phyloP scores from a whole-genome alignment of 2,113 vertebrate genomes.

The Trogon melanurus region DNA sequence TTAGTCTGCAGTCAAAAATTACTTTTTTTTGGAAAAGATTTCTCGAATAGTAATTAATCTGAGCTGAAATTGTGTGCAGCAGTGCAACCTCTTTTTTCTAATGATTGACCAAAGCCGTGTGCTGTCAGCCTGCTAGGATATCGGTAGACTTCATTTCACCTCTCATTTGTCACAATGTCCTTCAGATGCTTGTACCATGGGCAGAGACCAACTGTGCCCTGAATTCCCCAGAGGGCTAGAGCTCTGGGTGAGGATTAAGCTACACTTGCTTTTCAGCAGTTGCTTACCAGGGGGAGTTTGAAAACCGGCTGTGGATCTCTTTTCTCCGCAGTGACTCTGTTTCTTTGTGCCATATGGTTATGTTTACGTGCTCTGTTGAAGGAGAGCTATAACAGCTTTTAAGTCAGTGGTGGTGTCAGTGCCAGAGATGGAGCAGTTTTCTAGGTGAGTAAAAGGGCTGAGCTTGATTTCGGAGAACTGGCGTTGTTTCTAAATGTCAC shows the following conservation, averaged over 20 bases:
- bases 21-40: background rate
- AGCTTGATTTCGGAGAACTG: background rate
- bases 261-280: background rate
- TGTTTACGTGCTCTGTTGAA: background rate
- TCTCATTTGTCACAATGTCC: background rate
- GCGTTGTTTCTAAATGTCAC: background rate
- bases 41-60: background rate
- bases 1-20: background rate
- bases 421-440: background rate
- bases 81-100: background rate
- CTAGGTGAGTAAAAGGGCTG: background rate
- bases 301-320: background rate
- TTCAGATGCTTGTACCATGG: background rate
- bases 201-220: background rate
- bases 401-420: background rate
- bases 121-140: background rate
- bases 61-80: background rate
- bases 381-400: slow-evolving; percentile 8
- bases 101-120: background rate
- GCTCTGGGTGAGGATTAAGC: background rate
- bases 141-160: background rate
- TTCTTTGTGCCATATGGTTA: background rate
- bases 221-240: background rate
- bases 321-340: background rate
- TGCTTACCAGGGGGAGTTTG: background rate